Conservation (phyloP, 2,113 vertebrate genomes). For the Typhlomys cinereus region DNA sequence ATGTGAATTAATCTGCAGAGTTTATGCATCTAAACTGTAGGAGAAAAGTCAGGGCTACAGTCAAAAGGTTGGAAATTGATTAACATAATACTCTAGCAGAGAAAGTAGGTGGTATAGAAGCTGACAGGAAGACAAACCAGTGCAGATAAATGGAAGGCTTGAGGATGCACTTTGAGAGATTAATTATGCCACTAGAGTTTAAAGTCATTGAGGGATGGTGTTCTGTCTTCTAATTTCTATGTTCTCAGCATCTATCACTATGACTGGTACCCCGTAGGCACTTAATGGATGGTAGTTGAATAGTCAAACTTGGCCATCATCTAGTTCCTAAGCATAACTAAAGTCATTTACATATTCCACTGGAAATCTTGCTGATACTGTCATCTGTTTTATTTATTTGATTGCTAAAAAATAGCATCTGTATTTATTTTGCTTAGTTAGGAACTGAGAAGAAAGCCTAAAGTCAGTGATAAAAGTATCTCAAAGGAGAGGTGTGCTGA, state of each 20-base stretch:
- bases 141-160: conserved; percentile 66
- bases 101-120: conserved; percentile 32
- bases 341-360: not conserved
- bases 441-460: conserved; percentile 6
- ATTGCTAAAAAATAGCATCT: conserved; percentile 41
- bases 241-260: conserved; percentile 46
- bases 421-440: conserved; percentile 40
- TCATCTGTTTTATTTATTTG: conserved; percentile 32
- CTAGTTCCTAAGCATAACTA: not conserved
- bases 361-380: conserved; percentile 4
- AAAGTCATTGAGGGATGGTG: conserved; percentile 58
- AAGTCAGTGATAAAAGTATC: conserved; percentile 23
- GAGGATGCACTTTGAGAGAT: conserved; percentile 68
- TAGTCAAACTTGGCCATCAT: conserved; percentile 23
- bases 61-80: conserved; percentile 67
- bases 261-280: conserved; percentile 21
- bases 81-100: conserved; percentile 54
- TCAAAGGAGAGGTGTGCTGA: not conserved
- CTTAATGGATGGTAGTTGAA: conserved; percentile 47
- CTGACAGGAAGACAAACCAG: conserved; percentile 60
- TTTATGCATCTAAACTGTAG: conserved; percentile 15
- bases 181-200: conserved; percentile 62
- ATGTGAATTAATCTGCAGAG: conserved; percentile 25
- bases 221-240: conserved; percentile 58
- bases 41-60: conserved; percentile 39